phyloP scores from a whole-genome alignment of 2,797 vertebrate species.

The Danio tinwini region DNA sequence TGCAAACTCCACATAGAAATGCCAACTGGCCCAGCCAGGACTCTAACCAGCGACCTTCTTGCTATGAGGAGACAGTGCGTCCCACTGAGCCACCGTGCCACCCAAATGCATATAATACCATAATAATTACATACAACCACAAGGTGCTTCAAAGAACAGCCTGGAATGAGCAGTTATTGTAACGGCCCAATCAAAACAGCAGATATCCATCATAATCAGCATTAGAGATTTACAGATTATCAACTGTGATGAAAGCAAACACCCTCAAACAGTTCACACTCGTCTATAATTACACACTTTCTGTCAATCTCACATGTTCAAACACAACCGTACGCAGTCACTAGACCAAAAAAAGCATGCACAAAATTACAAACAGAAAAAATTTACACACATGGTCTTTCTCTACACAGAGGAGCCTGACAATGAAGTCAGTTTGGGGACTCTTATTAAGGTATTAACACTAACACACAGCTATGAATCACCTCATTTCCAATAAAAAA shows the following conservation, averaged over 20 bases:
- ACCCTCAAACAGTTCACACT: constrained; percentile 7
- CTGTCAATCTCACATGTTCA: neutral
- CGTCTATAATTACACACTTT: constrained; percentile 24
- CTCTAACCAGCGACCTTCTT: no score
- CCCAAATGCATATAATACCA: neutral
- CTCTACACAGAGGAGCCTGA: neutral
- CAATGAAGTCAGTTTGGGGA: neutral
- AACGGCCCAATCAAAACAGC: neutral
- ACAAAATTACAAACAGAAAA: no score
- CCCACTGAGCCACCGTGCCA: no score
- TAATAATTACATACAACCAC: neutral
- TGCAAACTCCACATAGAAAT: no score
- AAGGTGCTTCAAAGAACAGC: neutral
- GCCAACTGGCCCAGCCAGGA: no score
- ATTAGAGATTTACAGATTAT: neutral
- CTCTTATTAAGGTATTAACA: neutral
- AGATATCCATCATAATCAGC: neutral
- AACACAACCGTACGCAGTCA: constrained; percentile 29
- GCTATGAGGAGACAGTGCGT: no score
- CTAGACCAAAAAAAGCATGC: constrained; percentile 11
- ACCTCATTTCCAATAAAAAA: neutral
- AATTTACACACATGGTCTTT: neutral
- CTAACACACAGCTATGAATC: neutral
- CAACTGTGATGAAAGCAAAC: constrained; percentile 26
- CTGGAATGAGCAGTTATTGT: no score